Evolutionary conservation across 1,140 invertebrate genomes (phyloP), one percentile per base, ranked within the genome.

Genomic region (Holcopasites calliopsidis): DNA sequence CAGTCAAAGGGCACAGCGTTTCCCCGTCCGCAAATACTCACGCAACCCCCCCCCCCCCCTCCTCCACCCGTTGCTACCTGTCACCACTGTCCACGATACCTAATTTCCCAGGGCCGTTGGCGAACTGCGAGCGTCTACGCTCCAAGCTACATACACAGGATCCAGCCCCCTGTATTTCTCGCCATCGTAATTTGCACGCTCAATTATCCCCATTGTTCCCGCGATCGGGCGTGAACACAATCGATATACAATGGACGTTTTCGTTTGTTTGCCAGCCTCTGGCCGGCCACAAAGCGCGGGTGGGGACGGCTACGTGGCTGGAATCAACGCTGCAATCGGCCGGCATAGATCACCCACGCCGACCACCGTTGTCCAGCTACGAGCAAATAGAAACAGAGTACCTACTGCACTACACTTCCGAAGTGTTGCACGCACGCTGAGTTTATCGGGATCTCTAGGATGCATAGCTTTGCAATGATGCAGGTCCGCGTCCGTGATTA

Each of bases 221-320:
- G 44, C 76, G 80, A 79, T 83, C 80, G 76, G 61, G 81, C 72
- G 75, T 80, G 64, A 78, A 75, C 81, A 60, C 54, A 77, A 83
- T 83, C 81, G 80, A 83, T 83, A 83, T 71, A 83, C 76, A 83
- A 82, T 66, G 76, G 61, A 60, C 81, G 71, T 71, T 83, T 65
- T 79, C 76, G 79, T 83, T 82, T 83, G 81, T 83, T 83, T 82
- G 80, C 76, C 31, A 60, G 79, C 70, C 69, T 70, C 60, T 55
- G 75, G 65, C 28, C 64, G 47, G 57, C 60, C 64, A 66, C 80
- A 83, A 83, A 83, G 80, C 75, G 69, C 49, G 47, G 23, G 8
- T 7, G 68, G 23, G 47, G 49, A 55, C 38, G 58, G 52, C 33
- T 82, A 82, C 80, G 81, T 83, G 81, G 70, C 49, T 28, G 54